Conservation (phyloP, 2,888 invertebrate genomes). For the Leucophora obtusa region DNA sequence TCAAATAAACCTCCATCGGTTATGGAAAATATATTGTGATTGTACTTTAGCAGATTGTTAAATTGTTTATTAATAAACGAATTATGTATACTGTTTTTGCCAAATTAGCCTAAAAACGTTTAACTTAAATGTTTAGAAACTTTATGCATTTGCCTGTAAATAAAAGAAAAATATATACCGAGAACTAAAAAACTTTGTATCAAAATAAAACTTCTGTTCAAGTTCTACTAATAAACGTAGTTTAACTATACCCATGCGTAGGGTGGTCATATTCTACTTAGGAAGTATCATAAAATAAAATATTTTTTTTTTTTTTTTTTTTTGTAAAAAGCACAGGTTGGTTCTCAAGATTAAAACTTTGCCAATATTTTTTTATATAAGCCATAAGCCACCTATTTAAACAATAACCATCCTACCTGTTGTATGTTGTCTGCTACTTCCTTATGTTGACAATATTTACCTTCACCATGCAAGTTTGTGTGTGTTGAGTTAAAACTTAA, state of each 20-base stretch:
- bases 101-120: too few relatives aligned
- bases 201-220: neutral
- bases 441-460: slow-evolving; percentile 46
- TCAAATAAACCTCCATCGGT: too few relatives aligned
- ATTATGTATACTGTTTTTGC: too few relatives aligned
- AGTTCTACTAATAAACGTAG: neutral
- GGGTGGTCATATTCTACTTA: slow-evolving; percentile 1
- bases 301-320: slow-evolving; percentile 15
- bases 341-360: slow-evolving; percentile 39
- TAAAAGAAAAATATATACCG: too few relatives aligned
- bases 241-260: neutral
- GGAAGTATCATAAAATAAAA: slow-evolving; percentile 1
- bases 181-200: too few relatives aligned
- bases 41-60: too few relatives aligned
- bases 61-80: too few relatives aligned
- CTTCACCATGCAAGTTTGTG: neutral
- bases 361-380: slow-evolving; percentile 42
- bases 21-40: too few relatives aligned
- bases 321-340: slow-evolving; percentile 35
- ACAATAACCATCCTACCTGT: slow-evolving; percentile 58
- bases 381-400: slow-evolving; percentile 54
- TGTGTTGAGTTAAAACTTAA: slow-evolving; percentile 2
- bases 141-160: too few relatives aligned
- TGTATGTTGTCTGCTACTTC: slow-evolving; percentile 20
- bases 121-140: too few relatives aligned